These are phyloP conservation scores for Cisticola juncidis DNA, from an alignment of 2,113 vertebrate species.

Conservation along the genomic window DNA sequence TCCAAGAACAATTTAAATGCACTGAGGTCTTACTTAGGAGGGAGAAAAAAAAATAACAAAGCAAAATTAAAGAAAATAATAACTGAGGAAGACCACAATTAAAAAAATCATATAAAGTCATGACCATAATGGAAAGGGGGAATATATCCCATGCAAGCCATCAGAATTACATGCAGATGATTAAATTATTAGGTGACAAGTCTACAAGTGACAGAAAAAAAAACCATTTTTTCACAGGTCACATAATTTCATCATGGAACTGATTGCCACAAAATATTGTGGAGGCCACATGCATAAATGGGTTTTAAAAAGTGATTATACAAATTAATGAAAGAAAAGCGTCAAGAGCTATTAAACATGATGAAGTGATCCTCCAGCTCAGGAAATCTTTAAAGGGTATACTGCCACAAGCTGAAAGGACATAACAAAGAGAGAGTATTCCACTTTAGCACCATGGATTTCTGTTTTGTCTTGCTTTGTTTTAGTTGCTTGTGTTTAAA, in stretches of 20 bases:
- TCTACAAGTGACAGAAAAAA: neutral
- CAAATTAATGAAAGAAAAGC: slow-evolving; percentile 12
- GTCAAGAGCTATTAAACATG: neutral
- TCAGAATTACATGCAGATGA: neutral
- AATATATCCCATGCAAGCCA: neutral
- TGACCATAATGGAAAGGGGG: neutral
- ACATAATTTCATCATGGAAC: neutral
- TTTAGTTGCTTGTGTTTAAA: neutral
- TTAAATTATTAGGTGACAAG: neutral
- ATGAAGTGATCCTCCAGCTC: neutral
- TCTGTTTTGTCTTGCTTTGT: neutral
- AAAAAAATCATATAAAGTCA: neutral
- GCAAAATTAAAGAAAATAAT: neutral
- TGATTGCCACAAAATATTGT: neutral
- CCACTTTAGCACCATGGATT: neutral
- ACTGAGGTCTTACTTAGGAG: neutral
- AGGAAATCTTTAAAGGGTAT: neutral
- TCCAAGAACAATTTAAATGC: neutral
- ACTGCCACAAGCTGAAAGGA: neutral
- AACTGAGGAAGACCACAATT: neutral
- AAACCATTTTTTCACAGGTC: neutral
- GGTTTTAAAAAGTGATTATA: slow-evolving; percentile 1
- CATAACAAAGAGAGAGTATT: neutral
- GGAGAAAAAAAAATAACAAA: neutral
- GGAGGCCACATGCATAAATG: neutral